These are phyloP conservation scores for Rhynchophorus ferrugineus DNA, from an alignment of 1,140 invertebrate genomes.

Conservation along the genomic window DNA sequence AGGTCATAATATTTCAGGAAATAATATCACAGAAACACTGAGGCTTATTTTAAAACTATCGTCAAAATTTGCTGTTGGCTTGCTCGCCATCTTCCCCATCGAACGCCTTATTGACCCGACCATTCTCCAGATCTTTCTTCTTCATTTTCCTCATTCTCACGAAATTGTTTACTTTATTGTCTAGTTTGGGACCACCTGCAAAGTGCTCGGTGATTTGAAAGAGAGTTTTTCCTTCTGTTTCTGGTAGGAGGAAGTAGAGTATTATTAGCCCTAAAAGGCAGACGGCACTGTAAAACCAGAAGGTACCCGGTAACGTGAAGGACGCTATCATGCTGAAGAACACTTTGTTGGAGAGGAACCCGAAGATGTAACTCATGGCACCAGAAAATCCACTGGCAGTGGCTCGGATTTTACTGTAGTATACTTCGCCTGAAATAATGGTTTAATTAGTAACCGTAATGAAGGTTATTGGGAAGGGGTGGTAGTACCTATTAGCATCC, in stretches of 20 bases:
- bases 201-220: conserved; percentile 67
- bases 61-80: neutral
- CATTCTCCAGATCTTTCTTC: neutral
- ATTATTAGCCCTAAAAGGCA: conserved; percentile 54
- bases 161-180: conserved; percentile 27
- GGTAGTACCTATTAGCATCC: conserved; percentile 62
- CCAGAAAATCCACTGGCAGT: conserved; percentile 59
- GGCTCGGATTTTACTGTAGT: conserved; percentile 55
- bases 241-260: conserved; percentile 55
- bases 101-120: neutral
- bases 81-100: neutral
- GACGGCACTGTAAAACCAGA: conserved; percentile 54
- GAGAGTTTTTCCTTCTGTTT: conserved; percentile 77
- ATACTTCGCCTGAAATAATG: conserved; percentile 51
- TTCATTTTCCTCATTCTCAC: neutral
- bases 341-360: conserved; percentile 62
- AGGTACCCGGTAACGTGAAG: conserved; percentile 58
- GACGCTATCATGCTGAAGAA: conserved; percentile 56
- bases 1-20: too few species aligned
- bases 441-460: too few species aligned
- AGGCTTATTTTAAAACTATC: too few species aligned
- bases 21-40: too few species aligned
- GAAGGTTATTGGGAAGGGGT: too few species aligned
- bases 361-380: conserved; percentile 63
- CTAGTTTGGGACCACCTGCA: conserved; percentile 48